A percentile compares a stretch with the other conserved stretches of the same genome.
Conservation (phyloP, 2,797 vertebrate genomes). For the Apogon talboti region DNA sequence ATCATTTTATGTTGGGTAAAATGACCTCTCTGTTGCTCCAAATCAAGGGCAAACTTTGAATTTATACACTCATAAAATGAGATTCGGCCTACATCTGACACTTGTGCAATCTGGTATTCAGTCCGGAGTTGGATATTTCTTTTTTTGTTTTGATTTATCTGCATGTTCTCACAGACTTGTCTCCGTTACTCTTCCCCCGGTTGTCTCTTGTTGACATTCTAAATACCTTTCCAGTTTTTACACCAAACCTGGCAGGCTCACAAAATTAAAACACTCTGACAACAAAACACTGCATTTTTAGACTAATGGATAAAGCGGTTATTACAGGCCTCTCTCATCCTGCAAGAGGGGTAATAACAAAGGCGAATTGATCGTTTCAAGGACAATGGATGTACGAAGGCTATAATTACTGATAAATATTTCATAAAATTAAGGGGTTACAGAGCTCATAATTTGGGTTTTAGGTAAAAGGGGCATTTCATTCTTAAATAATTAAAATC, state of each 20-base stretch:
- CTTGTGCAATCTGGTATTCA: slow-evolving; percentile 54
- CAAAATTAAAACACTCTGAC: slow-evolving; percentile 57
- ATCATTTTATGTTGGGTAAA: slow-evolving; percentile 16
- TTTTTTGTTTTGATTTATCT: slow-evolving; percentile 13
- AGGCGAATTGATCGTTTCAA: slow-evolving; percentile 58
- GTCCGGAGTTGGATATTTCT: slow-evolving; percentile 10
- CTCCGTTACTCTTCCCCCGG: slow-evolving; percentile 23
- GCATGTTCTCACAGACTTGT: slow-evolving; percentile 30
- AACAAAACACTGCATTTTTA: slow-evolving; percentile 71
- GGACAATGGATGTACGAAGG: slow-evolving; percentile 49
- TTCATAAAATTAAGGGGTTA: slow-evolving; percentile 63
- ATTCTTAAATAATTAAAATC: slow-evolving; percentile 57
- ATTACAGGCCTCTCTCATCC: slow-evolving; percentile 74
- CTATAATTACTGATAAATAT: slow-evolving; percentile 69
- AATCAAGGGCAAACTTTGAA: slow-evolving; percentile 16
- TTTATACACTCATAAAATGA: slow-evolving; percentile 61
- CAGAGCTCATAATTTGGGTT: slow-evolving; percentile 52
- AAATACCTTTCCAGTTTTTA: slow-evolving; percentile 54
- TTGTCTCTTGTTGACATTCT: slow-evolving; percentile 50
- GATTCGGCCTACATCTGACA: slow-evolving; percentile 57
- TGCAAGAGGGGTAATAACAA: slow-evolving; percentile 77
- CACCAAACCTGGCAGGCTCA: slow-evolving; percentile 51
- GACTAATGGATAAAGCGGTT: slow-evolving; percentile 70
- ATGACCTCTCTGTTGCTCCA: background rate
- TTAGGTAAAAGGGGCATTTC: slow-evolving; percentile 57